Percentiles rank a stretch among this genome's conserved stretches.
Conservation (phyloP, 2,113 vertebrate genomes). For the Pterocles orientalis region DNA sequence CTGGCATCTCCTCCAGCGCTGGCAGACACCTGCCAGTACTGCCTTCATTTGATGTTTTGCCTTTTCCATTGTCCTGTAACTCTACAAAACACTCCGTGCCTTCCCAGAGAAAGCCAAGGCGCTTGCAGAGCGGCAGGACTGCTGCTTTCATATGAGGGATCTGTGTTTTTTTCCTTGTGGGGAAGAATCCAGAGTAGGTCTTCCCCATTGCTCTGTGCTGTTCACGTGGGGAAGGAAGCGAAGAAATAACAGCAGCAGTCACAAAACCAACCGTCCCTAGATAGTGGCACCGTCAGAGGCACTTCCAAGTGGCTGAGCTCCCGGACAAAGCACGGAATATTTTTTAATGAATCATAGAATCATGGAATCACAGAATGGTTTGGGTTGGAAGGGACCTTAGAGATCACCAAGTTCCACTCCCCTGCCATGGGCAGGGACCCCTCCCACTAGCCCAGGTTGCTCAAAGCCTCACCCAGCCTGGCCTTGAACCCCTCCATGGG, state of each 20-base stretch:
- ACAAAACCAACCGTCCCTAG: background rate
- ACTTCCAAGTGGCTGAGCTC: background rate
- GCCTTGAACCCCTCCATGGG: too few relatives aligned
- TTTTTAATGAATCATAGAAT: background rate
- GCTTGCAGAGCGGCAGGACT: background rate
- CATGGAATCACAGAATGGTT: too few relatives aligned
- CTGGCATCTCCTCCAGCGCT: background rate
- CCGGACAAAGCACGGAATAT: background rate
- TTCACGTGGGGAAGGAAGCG: background rate
- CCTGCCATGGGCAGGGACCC: too few relatives aligned
- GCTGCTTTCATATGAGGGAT: background rate
- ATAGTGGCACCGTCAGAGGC: background rate
- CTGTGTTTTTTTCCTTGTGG: background rate
- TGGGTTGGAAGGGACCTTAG: too few relatives aligned
- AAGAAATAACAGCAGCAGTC: background rate
- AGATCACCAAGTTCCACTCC: too few relatives aligned
- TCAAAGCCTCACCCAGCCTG: too few relatives aligned
- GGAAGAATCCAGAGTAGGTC: background rate
- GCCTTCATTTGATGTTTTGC: background rate
- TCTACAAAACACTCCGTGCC: background rate
- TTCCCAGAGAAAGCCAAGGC: background rate
- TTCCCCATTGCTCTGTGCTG: background rate
- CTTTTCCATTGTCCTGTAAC: background rate
- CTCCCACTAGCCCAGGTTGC: too few relatives aligned
- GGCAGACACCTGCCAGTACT: background rate